These are phyloP conservation scores for Brachypodius melanocephalos DNA, from an alignment of 2,113 vertebrate genomes.

Conservation along the genomic window DNA sequence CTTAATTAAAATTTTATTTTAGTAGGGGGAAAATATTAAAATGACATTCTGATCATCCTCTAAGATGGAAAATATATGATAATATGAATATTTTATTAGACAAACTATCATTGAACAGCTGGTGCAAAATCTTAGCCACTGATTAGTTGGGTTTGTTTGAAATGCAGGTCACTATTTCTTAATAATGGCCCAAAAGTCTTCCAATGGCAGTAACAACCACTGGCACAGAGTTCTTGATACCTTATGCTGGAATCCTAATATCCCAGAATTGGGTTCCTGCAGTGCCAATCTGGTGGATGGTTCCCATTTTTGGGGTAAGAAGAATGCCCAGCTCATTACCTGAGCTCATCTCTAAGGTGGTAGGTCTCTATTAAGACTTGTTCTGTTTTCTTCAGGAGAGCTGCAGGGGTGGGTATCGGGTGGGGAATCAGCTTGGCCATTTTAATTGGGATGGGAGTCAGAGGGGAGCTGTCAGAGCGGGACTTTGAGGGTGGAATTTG, in stretches of 20 bases:
- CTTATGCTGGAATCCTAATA: neutral
- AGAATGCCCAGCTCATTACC: neutral
- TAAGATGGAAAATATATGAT: constrained; percentile 71
- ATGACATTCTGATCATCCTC: constrained; percentile 68
- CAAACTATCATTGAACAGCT: constrained; percentile 70
- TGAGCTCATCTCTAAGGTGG: neutral
- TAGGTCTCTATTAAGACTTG: neutral
- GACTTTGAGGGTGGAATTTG: constrained; percentile 31
- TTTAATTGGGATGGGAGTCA: neutral
- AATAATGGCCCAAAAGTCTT: neutral
- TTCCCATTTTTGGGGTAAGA: neutral
- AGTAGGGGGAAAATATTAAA: constrained; percentile 71
- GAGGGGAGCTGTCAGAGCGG: neutral
- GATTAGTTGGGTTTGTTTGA: constrained; percentile 1
- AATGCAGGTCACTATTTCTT: constrained; percentile 53
- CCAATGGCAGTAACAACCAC: neutral
- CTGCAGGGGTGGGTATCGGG: neutral
- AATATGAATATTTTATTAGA: constrained; percentile 78
- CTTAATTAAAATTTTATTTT: constrained; percentile 81
- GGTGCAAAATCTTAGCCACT: constrained; percentile 10
- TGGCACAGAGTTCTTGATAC: neutral
- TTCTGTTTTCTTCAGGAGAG: neutral
- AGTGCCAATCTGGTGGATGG: neutral
- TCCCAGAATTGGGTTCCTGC: neutral
- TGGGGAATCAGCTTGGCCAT: neutral